Evolutionary conservation across 2,797 vertebrate genomes (phyloP), one percentile per base, ranked within the genome.

Genomic region (Poecilia wingei): DNA sequence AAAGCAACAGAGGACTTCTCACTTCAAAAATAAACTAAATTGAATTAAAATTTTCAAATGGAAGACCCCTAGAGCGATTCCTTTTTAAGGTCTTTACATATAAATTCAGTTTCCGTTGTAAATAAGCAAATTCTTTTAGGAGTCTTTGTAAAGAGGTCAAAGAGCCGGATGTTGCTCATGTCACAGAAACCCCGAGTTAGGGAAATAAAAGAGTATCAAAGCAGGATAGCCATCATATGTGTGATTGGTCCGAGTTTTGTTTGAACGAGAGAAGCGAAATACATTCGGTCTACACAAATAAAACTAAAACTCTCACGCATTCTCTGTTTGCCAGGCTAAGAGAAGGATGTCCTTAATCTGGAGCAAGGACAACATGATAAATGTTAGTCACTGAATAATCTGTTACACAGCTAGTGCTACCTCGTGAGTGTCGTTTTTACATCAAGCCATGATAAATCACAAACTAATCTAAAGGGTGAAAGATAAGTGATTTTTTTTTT

Each of bases 321-420:
- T 53, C 45, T 74, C 59, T 43, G 47, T 18, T 74, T 79, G 45
- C 78, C 47, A 74, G 66, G 46, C 57, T 53, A 28, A 53, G 76
- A 78, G 53, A 45, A 78, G 10, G 31, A 55, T 28, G 43, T 70
- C 41, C 22, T 79, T 78, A 68, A 68, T 77, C 53, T 47, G 25
- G 47, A 76, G 43, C 45, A 25, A 82, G 68, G 49, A 75, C 31
- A 75, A 51, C 13, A 82, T 45, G 80, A 84, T 80, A 51, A 76
- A 75, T 70, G 43, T 77, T 12, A 72, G 77, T 80, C 22, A 59
- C 61, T 75, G 20, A 76, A 68, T 70, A 43, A 20, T 36, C 43
- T 43, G 77, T 49, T 13, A 68, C 53, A 33, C 33, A 46, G 69
- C 41, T 59, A 47, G 33, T 16, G 45, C 41, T 43, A 51, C 0